Evolutionary conservation across 2,113 vertebrate species (phyloP).

Genomic region (Pluvialis apricaria): DNA sequence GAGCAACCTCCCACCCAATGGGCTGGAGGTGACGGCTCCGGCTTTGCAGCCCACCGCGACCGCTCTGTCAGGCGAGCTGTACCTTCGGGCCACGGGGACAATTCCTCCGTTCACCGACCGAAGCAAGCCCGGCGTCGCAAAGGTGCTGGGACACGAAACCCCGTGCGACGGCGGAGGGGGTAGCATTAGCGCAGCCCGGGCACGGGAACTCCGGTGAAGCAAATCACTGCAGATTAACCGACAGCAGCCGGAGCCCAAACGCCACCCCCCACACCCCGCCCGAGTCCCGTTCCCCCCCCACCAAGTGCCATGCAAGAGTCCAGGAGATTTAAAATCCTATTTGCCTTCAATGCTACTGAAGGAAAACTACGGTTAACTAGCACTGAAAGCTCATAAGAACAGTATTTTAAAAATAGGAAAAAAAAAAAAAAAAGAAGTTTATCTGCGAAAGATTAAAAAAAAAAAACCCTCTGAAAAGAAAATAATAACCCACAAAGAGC

Average conservation of each 20-base stretch:
- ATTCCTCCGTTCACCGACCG: not conserved
- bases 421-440: not conserved
- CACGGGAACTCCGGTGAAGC: not conserved
- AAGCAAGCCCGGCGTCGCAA: not conserved
- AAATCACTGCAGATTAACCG: not conserved
- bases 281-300: too few species aligned
- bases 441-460: not conserved
- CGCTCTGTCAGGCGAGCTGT: not conserved
- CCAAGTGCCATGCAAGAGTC: not conserved
- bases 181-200: not conserved
- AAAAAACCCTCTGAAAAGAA: not conserved
- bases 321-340: not conserved
- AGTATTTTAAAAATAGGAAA: not conserved
- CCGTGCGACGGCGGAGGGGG: not conserved
- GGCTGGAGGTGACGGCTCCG: not conserved
- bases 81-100: not conserved
- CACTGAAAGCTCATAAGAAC: not conserved
- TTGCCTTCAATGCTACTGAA: slow-evolving; percentile 39
- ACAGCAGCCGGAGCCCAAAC: not conserved
- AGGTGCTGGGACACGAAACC: not conserved
- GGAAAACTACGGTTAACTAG: not conserved
- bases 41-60: not conserved
- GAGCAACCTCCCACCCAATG: not conserved
- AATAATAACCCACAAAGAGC: slow-evolving; percentile 46
- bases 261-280: too few species aligned